These are phyloP conservation scores for Leptocoma aspasia DNA, from an alignment of 2,113 vertebrate genomes.

Conservation along the genomic window DNA sequence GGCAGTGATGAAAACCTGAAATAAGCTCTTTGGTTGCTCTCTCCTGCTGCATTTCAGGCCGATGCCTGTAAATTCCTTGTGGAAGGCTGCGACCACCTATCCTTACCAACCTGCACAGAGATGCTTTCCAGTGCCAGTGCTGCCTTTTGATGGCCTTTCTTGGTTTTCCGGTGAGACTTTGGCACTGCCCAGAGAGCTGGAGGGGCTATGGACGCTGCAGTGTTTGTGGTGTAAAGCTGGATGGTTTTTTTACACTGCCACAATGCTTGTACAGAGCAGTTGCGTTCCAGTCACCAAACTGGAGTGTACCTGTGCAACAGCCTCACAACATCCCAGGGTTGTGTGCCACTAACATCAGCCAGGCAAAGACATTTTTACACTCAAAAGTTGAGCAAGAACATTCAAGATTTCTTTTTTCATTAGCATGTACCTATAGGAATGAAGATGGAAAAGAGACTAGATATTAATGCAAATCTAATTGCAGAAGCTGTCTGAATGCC, in stretches of 20 bases:
- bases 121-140: neutral
- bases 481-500: neutral
- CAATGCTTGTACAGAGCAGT: neutral
- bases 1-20: neutral
- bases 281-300: neutral
- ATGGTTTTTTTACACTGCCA: neutral
- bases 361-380: neutral
- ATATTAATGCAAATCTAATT: neutral
- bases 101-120: neutral
- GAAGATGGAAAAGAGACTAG: neutral
- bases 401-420: neutral
- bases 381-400: neutral
- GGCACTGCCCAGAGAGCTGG: neutral
- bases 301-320: neutral
- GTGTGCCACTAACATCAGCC: neutral
- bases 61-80: neutral
- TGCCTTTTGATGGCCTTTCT: neutral
- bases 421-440: neutral
- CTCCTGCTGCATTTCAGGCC: neutral
- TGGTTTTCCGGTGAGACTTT: neutral
- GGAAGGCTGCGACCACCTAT: accelerated
- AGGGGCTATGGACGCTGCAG: neutral
- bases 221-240: neutral
- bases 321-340: neutral
- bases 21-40: neutral